phyloP scores from a whole-genome alignment of 2,797 vertebrate genomes.

The Odontamblyopus rebecca region DNA sequence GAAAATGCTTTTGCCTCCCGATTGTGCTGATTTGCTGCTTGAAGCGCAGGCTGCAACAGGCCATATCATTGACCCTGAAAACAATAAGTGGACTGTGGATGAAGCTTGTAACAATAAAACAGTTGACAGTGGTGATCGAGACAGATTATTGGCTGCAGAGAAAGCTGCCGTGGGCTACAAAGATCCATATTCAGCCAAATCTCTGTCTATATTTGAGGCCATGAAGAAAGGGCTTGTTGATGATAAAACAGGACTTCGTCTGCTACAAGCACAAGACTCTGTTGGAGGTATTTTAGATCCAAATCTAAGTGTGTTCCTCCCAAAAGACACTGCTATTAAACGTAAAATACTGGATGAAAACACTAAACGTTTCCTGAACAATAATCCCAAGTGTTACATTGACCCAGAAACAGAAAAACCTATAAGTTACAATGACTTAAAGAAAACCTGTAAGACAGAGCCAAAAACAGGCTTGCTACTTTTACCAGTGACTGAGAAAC shows the following conservation, averaged over 20 bases:
- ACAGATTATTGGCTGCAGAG: conserved; percentile 85
- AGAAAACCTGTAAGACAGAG: conserved; percentile 87
- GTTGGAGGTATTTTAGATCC: conserved; percentile 93
- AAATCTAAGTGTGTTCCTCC: conserved; percentile 85
- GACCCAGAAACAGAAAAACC: conserved; percentile 85
- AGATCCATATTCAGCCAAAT: conserved; percentile 84
- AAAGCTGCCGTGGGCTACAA: conserved; percentile 87
- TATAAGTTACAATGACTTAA: conserved; percentile 85
- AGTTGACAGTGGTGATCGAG: conserved; percentile 83
- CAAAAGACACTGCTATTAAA: conserved; percentile 85
- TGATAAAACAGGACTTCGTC: conserved; percentile 81
- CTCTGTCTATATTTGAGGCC: conserved; percentile 85
- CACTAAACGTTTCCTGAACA: conserved; percentile 80
- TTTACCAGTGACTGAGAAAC: conserved; percentile 84
- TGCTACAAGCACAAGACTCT: conserved; percentile 91
- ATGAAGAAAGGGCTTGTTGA: conserved; percentile 89
- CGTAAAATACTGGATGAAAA: conserved; percentile 86
- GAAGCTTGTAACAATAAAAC: conserved; percentile 84
- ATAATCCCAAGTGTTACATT: conserved; percentile 84
- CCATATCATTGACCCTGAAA: conserved; percentile 91
- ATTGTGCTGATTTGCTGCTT: conserved; percentile 82
- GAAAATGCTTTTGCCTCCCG: conserved; percentile 75
- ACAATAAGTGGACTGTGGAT: conserved; percentile 89
- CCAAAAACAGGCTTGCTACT: conserved; percentile 86
- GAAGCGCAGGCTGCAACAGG: conserved; percentile 93